Evolutionary conservation across 2,888 invertebrate genomes (phyloP).

Genomic region (Villa cingulata): DNA sequence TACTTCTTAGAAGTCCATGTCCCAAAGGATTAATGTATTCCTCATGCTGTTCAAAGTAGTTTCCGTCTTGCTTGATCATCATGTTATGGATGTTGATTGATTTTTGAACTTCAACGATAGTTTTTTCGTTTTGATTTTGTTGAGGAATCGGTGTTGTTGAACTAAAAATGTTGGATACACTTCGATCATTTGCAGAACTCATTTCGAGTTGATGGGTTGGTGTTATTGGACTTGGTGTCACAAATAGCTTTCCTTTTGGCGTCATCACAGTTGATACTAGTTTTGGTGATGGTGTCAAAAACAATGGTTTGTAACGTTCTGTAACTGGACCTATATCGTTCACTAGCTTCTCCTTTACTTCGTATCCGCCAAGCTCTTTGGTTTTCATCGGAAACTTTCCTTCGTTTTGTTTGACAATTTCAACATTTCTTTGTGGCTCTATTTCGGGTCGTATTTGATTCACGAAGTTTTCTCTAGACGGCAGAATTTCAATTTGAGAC

Average conservation of each 20-base stretch:
- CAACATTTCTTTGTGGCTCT: constrained; percentile 26
- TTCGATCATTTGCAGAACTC: background rate
- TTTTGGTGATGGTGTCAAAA: too few species aligned
- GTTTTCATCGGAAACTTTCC: background rate
- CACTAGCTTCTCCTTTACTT: background rate
- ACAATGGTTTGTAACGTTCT: background rate
- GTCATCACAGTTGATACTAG: too few species aligned
- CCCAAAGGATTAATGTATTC: constrained; percentile 11
- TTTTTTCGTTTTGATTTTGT: background rate
- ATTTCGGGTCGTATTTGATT: constrained; percentile 9
- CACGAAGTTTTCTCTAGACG: constrained; percentile 5
- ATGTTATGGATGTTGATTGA: constrained; percentile 40
- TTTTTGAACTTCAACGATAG: constrained; percentile 37
- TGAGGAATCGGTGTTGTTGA: background rate
- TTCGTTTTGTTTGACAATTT: constrained; percentile 22
- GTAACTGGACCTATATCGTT: background rate
- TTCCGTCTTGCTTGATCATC: constrained; percentile 30
- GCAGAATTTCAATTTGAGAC: constrained; percentile 8
- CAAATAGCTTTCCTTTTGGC: background rate
- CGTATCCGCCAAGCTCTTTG: background rate
- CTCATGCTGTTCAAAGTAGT: constrained; percentile 28
- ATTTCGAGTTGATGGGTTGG: background rate
- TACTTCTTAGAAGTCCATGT: background rate
- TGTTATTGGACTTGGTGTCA: background rate
- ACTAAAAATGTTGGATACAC: background rate